Base-by-base conservation (phyloP, 2,888 invertebrate genomes). In the Deilephila elpenor region DNA sequence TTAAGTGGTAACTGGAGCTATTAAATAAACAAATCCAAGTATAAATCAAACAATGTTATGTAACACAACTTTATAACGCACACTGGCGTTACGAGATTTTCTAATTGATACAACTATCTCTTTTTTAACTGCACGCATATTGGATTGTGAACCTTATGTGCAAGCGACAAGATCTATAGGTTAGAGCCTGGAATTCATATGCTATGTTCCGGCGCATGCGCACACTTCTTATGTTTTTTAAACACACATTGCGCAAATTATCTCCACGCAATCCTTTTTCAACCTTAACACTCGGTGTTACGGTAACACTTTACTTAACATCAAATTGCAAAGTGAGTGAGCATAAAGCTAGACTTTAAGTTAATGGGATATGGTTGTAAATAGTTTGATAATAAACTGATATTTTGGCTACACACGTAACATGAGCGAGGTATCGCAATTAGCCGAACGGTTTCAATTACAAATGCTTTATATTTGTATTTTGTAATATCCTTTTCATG, bases 391-490 rank as follows among this genome's bases (percentile, higher is more conserved):
- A 62, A 53, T 34, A 17, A 56, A 20, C 11, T 56, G 17, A 72
- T 72, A 56, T 72, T 62, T 56, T 72, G 67, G 67, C 51, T 80
- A 85, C 86, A 84, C 83, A 84, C 85, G 84, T 82, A 78, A 82
- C 75, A 44, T 67, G 67, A 67, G 64, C 37, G 37, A 74, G 74
- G 81, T 80, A 79, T 78, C 76, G 83, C 83, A 87, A 86, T 86
- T 86, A 88, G 82, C 78, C 25, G 80, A 80, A 75, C 76, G 84
- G 87, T 89, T 88, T 89, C 88, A 78, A 86, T 89, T 88, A 87
- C 89, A 87, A 82, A 82, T 78, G 76, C 77, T 80, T 80, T 82
- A 82, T 83, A 80, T 81, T 77, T 78, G 77, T 80, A 80, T 88
- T 86, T 87, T 81, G 89, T 88, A 90, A 90, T 84, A 88, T 89